Base-by-base conservation (phyloP, 2,113 vertebrate species). In the Gopherus flavomarginatus region DNA sequence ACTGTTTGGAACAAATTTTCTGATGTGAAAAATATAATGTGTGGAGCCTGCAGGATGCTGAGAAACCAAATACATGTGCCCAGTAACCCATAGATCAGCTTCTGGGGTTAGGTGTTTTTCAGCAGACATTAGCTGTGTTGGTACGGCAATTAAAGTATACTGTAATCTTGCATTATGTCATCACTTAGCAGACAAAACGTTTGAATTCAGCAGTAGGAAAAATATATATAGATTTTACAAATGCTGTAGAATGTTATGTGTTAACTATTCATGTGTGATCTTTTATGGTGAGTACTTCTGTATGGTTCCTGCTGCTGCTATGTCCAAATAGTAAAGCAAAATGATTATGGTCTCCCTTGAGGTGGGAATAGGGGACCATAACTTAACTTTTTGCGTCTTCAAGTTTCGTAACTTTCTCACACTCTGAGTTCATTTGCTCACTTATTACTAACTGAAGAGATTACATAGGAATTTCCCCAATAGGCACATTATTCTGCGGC, bases 341-440 rank as follows among this genome's bases (percentile, higher is more conserved):
- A n/a, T 38, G n/a, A 72, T 72, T 72, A 72, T 69, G 19, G 31
- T n/a, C 65, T 38, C 62, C 35, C 8, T 38, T 31, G 77, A 47
- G 29, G 13, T 13, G 3, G 26, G 42, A 29, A 7, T 0, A 29
- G 89, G 54, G 85, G 31, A 16, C 0, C 1, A 0, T 0, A 0
- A 57, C 77, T 49, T 1, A 88, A 8, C 44, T 88, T 84, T 42
- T 27, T n/a, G 29, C 44, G 12, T 8, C 53, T 85, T 24, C 72
- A 2, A 59, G 88, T 53, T 56, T 0, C 0, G 1, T 47, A 81
- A 52, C 19, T 92, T 93, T 82, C 3, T 54, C 21, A 52, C 62
- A 38, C 0, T 11, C 1, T 3, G 52, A 9, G 5, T 77, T 11
- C 24, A 24, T 2, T 2, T n/a, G 52, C 42, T 84, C 62, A 13